Conservation (phyloP, 2,888 invertebrate species). For the Drosophila trichaetosa region DNA sequence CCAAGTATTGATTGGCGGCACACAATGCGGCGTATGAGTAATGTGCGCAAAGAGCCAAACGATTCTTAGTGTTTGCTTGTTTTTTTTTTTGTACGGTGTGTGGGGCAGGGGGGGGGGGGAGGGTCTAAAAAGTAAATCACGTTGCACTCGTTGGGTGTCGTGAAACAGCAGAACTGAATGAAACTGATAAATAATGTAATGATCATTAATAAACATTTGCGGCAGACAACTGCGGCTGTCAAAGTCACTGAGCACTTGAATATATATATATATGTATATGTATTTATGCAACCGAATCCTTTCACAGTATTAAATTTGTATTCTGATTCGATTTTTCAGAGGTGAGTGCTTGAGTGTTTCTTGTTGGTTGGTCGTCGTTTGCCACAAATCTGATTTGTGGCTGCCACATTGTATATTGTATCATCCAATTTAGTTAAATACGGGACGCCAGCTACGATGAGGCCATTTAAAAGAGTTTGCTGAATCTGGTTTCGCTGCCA, state of each 20-base stretch:
- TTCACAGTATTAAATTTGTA: slow-evolving; percentile 42
- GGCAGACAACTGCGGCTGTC: slow-evolving; percentile 48
- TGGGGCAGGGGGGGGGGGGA: rapidly evolving
- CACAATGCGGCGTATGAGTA: slow-evolving; percentile 42
- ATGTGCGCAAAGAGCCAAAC: slow-evolving; percentile 27
- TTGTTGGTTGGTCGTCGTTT: slow-evolving; percentile 12
- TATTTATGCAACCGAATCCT: slow-evolving; percentile 47
- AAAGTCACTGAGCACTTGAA: slow-evolving; percentile 44
- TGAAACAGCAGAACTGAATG: slow-evolving; percentile 44
- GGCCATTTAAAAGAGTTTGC: neutral
- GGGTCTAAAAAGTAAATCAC: slow-evolving; percentile 13
- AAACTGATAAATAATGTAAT: slow-evolving; percentile 55
- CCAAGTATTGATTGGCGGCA: slow-evolving; percentile 64
- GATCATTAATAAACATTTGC: slow-evolving; percentile 68
- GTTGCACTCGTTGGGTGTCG: slow-evolving; percentile 13
- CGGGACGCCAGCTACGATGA: neutral
- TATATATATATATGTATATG: neutral
- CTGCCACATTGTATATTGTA: slow-evolving; percentile 13
- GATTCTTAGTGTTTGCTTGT: slow-evolving; percentile 1
- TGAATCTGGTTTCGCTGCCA: neutral
- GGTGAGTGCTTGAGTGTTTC: slow-evolving; percentile 36
- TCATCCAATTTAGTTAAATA: slow-evolving; percentile 16
- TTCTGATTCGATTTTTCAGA: slow-evolving; percentile 32
- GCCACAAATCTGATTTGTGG: slow-evolving; percentile 61
- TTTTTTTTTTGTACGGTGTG: neutral